Conservation (phyloP, 2,797 vertebrate genomes). For the Avahi laniger region DNA sequence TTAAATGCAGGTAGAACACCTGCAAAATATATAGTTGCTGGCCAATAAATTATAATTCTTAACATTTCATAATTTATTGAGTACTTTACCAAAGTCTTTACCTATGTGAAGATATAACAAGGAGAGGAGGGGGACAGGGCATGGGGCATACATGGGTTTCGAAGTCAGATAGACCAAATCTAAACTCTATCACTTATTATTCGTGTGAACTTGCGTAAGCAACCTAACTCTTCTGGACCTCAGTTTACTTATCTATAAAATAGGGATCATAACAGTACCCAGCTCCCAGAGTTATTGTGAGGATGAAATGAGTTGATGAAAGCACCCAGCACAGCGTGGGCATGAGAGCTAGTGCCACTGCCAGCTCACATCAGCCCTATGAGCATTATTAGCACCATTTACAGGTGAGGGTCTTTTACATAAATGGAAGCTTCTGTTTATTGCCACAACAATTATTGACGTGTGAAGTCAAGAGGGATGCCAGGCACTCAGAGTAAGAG, state of each 20-base stretch:
- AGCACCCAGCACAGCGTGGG: background rate
- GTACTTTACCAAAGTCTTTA: background rate
- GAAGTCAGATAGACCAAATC: constrained; percentile 7
- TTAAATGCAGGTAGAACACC: background rate
- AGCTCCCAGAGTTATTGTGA: background rate
- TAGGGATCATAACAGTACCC: background rate
- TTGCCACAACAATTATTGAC: background rate
- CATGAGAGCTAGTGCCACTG: background rate
- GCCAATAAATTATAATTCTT: constrained; percentile 10
- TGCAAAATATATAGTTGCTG: background rate
- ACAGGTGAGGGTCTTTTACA: constrained; percentile 34
- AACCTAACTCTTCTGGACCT: background rate
- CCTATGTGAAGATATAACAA: background rate
- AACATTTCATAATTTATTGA: background rate
- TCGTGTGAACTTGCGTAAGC: background rate
- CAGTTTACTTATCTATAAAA: constrained; percentile 2
- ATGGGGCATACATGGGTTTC: background rate
- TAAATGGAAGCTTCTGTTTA: background rate
- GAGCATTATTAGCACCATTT: background rate
- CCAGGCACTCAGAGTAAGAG: background rate
- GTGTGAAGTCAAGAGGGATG: background rate
- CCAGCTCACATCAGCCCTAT: background rate
- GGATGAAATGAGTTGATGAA: background rate
- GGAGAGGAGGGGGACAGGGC: background rate
- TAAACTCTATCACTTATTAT: background rate